phyloP scores from a whole-genome alignment of 2,113 vertebrate genomes.

The Amblyopsis rosae region DNA sequence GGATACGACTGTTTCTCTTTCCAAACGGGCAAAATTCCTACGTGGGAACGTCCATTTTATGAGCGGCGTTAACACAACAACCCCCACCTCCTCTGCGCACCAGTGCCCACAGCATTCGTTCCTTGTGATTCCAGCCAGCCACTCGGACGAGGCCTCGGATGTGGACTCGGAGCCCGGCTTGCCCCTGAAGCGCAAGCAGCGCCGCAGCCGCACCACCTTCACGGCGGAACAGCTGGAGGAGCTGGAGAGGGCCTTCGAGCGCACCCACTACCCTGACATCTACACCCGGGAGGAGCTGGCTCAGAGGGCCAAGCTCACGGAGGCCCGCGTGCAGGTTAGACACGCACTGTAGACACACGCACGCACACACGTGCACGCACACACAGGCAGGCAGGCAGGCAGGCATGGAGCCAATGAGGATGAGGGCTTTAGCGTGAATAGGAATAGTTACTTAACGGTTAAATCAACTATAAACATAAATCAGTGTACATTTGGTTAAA shows the following conservation, averaged over 20 bases:
- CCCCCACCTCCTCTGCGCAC: slow-evolving; percentile 4
- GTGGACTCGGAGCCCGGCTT: slow-evolving; percentile 97
- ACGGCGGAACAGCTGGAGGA: slow-evolving; percentile 97
- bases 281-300: slow-evolving; percentile 98
- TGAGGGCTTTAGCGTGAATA: too few species aligned
- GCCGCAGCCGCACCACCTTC: slow-evolving; percentile 95
- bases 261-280: slow-evolving; percentile 98
- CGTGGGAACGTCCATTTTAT: too few species aligned
- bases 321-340: slow-evolving; percentile 94
- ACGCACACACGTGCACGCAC: neutral
- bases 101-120: slow-evolving; percentile 27
- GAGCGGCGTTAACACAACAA: too few species aligned
- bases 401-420: too few species aligned
- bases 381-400: too few species aligned
- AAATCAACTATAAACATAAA: too few species aligned
- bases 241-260: slow-evolving; percentile 94
- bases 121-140: slow-evolving; percentile 78
- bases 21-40: neutral
- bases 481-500: too few species aligned
- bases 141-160: slow-evolving; percentile 96
- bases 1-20: too few species aligned
- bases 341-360: neutral
- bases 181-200: slow-evolving; percentile 95
- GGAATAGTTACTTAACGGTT: too few species aligned
- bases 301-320: slow-evolving; percentile 94